Base-by-base conservation (phyloP, 2,113 vertebrate species). In the Promerops cafer region DNA sequence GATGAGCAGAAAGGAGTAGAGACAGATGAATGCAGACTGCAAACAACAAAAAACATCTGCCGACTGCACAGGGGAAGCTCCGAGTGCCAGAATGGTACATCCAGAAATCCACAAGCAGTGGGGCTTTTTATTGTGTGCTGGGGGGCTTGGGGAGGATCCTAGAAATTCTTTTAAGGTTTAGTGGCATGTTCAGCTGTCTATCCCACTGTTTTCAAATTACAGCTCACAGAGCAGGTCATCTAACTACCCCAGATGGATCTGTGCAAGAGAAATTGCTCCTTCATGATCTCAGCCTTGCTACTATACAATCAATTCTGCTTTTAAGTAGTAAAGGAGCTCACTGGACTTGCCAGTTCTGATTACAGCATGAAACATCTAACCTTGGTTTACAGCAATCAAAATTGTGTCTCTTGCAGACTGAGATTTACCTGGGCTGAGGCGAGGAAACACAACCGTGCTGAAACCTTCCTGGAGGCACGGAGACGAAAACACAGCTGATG, bases 1-100 rank as follows among this genome's bases (percentile, higher is more conserved):
- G 79, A 90, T 83, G 95, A 95, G 83, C 61, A 93, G 91, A 83
- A 93, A 59, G 68, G 87, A 82, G 77, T 15, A 75, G 82, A 93
- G 75, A 78, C 65, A 87, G 86, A 96, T 93, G 92, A 96, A 87
- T 64, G 68, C 70, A 88, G 83, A 44, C 72, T 92, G 85, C 72
- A 80, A 70, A 94, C 87, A 90, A 91, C 0, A 33, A 87, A 59
- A 78, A 93, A 72, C 93, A 96, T 88, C 90, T 93, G 90, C 90
- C 86, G 42, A 40, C 47, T 47, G 79, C 77, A 80, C 54, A 40
- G 80, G 72, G 83, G 75, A 78, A 74, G 52, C 63, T 86, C 21
- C 0, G 0, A 84, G 76, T 60, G 85, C 92, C 94, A 89, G 71
- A 75, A 87, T 1, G 33, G n/a, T 19, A 45, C 71, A 47, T 77